Percentiles rank a stretch among this genome's conserved stretches.
Evolutionary conservation across 2,113 vertebrate genomes (phyloP).

Genomic region (zebrafish (Danio rerio)): GRCz12tu NC_133180.1:66314501-66315000

Average conservation of each 20-base stretch:
- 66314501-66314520: not conserved
- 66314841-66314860: too few relatives aligned
- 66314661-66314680: constrained; percentile 15
- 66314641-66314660: constrained; percentile 24
- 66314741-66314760: not conserved
- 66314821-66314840: too few relatives aligned
- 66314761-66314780: not conserved
- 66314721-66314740: not conserved
- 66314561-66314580: constrained; percentile 16
- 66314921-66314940: too few relatives aligned
- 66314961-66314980: too few relatives aligned
- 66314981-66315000: too few relatives aligned
- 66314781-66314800: not conserved
- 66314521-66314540: not conserved
- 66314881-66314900: too few relatives aligned
- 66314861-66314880: too few relatives aligned
- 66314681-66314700: constrained; percentile 38
- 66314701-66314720: not conserved
- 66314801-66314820: not conserved
- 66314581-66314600: constrained; percentile 11
- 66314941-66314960: too few relatives aligned
- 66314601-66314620: constrained; percentile 42
- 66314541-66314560: constrained; percentile 19
- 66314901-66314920: too few relatives aligned
- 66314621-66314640: constrained; percentile 41